A percentile compares a stretch with the other conserved stretches of the same genome.
Conservation (phyloP, 2,888 invertebrate genomes). For the Tinea semifulvella region DNA sequence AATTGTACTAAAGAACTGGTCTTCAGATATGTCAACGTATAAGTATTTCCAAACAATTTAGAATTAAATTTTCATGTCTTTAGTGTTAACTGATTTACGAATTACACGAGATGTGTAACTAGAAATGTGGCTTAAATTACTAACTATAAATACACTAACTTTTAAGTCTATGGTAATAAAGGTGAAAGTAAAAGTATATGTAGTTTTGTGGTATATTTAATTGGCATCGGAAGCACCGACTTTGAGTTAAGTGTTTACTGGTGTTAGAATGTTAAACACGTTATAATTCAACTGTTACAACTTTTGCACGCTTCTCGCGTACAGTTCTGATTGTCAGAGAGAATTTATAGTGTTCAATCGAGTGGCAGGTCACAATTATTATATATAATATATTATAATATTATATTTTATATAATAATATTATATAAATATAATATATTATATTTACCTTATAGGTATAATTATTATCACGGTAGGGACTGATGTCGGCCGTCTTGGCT, state of each 20-base stretch:
- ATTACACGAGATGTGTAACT: background rate
- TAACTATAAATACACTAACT: background rate
- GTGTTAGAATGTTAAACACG: slow-evolving; percentile 9
- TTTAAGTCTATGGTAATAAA: background rate
- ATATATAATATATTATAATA: no score
- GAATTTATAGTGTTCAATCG: background rate
- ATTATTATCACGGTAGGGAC: no score
- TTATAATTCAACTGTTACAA: slow-evolving; percentile 6
- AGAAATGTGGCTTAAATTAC: background rate
- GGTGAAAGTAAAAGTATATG: background rate
- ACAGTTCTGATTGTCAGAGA: background rate
- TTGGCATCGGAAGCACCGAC: slow-evolving; percentile 7
- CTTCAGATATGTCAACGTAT: no score
- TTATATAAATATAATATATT: no score
- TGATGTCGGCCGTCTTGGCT: no score
- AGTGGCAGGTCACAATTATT: background rate
- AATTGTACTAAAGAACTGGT: no score
- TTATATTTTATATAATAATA: no score
- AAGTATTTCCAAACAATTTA: slow-evolving; percentile 3
- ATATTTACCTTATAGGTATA: no score
- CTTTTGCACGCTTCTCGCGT: slow-evolving; percentile 7
- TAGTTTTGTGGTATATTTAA: background rate
- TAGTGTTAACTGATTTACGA: slow-evolving; percentile 1
- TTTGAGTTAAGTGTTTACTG: slow-evolving; percentile 12
- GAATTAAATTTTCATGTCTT: background rate